Conservation (phyloP, 64 coral and sea anemone genomes). For the Stichodactyla mertensii region DNA sequence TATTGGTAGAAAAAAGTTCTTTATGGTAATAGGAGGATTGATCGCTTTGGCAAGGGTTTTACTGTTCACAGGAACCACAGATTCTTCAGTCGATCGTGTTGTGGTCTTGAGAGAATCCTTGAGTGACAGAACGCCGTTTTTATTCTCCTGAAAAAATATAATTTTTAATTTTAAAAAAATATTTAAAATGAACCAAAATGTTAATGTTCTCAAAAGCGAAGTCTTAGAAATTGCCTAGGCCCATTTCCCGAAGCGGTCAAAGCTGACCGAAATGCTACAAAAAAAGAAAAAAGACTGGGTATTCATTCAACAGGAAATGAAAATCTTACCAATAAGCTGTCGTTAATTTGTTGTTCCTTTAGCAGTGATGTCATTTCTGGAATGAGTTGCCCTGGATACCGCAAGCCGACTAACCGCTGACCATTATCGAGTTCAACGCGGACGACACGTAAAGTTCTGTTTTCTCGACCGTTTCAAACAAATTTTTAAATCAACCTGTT, state of each 20-base stretch:
- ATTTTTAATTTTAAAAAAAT: neutral
- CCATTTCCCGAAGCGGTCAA: too few relatives aligned
- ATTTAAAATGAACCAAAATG: neutral
- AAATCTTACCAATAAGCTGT: constrained; percentile 60
- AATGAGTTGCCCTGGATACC: constrained; percentile 89
- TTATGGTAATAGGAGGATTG: constrained; percentile 80
- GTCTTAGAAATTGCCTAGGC: neutral
- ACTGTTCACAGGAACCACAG: constrained; percentile 48
- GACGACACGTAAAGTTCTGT: constrained; percentile 84
- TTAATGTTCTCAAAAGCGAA: neutral
- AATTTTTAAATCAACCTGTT: neutral
- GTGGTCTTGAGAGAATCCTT: constrained; percentile 28
- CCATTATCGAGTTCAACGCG: constrained; percentile 89
- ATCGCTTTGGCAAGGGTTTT: constrained; percentile 64
- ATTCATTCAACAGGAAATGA: neutral
- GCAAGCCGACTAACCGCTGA: constrained; percentile 96
- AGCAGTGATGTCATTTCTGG: constrained; percentile 71
- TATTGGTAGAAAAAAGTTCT: constrained; percentile 80
- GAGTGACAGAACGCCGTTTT: constrained; percentile 34
- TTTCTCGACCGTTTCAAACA: constrained; percentile 51
- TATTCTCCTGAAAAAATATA: neutral
- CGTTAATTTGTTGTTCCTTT: constrained; percentile 61
- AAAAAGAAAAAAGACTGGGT: neutral
- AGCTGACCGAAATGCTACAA: too few relatives aligned
- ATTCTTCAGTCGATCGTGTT: constrained; percentile 44